phyloP scores from a whole-genome alignment of 2,113 vertebrate genomes.

The Ceyx cyanopectus region DNA sequence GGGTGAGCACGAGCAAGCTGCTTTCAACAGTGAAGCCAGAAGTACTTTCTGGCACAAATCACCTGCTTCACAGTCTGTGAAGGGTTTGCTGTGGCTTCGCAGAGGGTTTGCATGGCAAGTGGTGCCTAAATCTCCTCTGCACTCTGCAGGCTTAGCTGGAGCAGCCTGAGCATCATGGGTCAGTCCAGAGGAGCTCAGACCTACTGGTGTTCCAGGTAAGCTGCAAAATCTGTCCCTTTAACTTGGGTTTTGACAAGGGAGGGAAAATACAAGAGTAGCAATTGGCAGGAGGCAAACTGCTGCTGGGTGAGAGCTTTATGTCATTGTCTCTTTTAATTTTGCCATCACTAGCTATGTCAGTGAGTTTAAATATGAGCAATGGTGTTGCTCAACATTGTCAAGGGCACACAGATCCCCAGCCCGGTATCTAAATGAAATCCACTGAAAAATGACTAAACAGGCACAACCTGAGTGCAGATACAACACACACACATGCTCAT shows the following conservation, averaged over 20 bases:
- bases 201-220: not conserved
- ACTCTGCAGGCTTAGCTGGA: not conserved
- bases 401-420: not conserved
- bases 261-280: not conserved
- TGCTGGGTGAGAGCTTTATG: constrained; percentile 28
- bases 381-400: constrained; percentile 27
- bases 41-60: not conserved
- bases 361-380: constrained; percentile 61
- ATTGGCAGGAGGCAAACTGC: not conserved
- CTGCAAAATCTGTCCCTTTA: not conserved
- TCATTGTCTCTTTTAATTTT: constrained; percentile 62
- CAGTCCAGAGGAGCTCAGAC: not conserved
- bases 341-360: constrained; percentile 48
- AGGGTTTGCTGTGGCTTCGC: not conserved
- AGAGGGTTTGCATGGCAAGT: not conserved
- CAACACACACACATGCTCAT: not conserved
- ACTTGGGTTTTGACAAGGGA: not conserved
- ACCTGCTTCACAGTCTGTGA: not conserved
- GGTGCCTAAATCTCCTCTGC: accelerated
- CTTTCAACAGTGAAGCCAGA: not conserved
- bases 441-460: constrained; percentile 56
- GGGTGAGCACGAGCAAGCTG: not conserved
- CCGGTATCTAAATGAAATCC: constrained; percentile 55
- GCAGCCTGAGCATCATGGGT: not conserved
- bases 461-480: not conserved